phyloP scores from a whole-genome alignment of 2,888 invertebrate genomes.

The Nomada ruficornis region DNA sequence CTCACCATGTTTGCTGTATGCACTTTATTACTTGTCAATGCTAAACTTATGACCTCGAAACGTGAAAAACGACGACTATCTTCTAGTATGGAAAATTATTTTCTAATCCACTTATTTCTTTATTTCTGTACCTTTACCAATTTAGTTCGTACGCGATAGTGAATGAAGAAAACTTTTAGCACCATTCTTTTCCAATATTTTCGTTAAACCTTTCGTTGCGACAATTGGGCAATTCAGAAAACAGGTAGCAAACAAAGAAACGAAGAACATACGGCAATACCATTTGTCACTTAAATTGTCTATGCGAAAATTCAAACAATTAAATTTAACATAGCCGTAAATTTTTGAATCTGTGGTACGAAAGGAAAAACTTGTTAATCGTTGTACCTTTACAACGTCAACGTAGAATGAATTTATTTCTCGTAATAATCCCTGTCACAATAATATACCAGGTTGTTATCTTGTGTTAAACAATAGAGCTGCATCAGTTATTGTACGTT shows the following conservation, averaged over 20 bases:
- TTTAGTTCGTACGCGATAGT: neutral
- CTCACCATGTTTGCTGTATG: constrained; percentile 35
- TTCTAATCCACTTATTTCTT: too few species aligned
- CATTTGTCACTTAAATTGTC: neutral
- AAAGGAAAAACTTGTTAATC: neutral
- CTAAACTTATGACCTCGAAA: neutral
- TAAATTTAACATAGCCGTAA: neutral
- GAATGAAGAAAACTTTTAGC: neutral
- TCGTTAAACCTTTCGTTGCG: neutral
- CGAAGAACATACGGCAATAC: neutral
- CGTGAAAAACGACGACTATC: neutral
- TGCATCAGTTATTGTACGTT: constrained; percentile 21
- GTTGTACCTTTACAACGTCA: constrained; percentile 6
- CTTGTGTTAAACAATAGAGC: neutral
- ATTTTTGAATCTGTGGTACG: neutral
- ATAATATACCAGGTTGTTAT: constrained; percentile 4
- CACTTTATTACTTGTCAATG: constrained; percentile 24
- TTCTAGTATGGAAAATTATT: too few species aligned
- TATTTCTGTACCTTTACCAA: neutral
- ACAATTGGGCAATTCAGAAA: neutral
- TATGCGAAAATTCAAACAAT: neutral
- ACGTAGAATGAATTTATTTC: neutral
- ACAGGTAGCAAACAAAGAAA: neutral
- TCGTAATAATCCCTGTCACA: neutral
- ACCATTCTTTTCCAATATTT: neutral